phyloP scores from a whole-genome alignment of 2,113 vertebrate species.

The Psittacara wagleri region DNA sequence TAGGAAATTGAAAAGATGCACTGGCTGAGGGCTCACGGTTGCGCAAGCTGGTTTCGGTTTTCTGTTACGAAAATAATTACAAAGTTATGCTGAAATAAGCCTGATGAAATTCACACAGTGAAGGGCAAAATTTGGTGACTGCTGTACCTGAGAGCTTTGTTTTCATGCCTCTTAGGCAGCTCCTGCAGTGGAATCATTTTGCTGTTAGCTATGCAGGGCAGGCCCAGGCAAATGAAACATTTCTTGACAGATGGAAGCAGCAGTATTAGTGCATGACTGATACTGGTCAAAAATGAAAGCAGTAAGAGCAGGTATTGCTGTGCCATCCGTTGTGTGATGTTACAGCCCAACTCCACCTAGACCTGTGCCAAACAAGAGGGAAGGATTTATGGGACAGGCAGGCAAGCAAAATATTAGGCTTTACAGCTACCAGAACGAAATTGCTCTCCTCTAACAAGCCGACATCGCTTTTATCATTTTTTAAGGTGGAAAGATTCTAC shows the following conservation, averaged over 20 bases:
- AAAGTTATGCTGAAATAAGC: background rate
- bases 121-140: background rate
- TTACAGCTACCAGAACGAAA: background rate
- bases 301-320: rapidly evolving
- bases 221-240: background rate
- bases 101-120: background rate
- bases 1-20: background rate
- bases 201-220: background rate
- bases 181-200: background rate
- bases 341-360: background rate
- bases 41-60: background rate
- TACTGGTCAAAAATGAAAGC: background rate
- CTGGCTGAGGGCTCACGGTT: background rate
- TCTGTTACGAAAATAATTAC: background rate
- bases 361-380: background rate
- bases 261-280: background rate
- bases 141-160: background rate
- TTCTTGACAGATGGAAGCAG: background rate
- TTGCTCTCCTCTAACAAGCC: too few relatives aligned
- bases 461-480: too few relatives aligned
- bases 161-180: background rate
- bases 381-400: background rate
- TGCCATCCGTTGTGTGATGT: background rate
- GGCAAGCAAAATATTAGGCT: background rate
- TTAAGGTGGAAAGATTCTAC: too few relatives aligned